Conservation (phyloP, 2,113 vertebrate species). For the Apus apus region DNA sequence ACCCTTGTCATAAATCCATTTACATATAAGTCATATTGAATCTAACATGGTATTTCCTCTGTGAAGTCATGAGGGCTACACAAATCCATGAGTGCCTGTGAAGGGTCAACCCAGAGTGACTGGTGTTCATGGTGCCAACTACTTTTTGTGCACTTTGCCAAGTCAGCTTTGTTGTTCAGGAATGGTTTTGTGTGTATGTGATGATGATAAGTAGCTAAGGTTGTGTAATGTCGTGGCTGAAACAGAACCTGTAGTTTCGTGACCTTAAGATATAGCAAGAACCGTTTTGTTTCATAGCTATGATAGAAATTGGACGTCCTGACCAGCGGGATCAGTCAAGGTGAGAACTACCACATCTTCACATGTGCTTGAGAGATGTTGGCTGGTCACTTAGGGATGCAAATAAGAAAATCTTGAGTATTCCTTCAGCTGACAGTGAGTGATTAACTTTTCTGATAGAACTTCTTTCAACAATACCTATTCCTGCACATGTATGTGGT, state of each 20-base stretch:
- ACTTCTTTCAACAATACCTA: background rate
- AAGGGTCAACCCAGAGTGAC: background rate
- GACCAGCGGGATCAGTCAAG: background rate
- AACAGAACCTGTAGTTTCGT: background rate
- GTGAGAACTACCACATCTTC: background rate
- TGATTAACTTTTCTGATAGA: background rate
- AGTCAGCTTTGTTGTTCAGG: background rate
- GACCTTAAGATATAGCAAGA: background rate
- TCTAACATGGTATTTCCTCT: background rate
- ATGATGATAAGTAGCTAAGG: background rate
- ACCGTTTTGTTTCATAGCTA: background rate
- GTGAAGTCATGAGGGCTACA: background rate
- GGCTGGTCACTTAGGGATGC: background rate
- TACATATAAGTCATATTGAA: background rate
- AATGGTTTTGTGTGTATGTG: rapidly evolving
- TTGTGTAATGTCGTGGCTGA: background rate
- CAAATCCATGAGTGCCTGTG: rapidly evolving
- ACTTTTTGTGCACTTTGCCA: background rate
- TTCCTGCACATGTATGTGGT: background rate
- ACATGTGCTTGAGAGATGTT: background rate
- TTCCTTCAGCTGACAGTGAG: background rate
- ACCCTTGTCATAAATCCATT: background rate
- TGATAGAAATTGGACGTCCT: background rate
- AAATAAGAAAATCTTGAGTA: background rate
- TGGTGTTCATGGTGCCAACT: background rate